Percentiles rank a stretch among this genome's conserved stretches.
Evolutionary conservation across 2,888 invertebrate species (phyloP).

Genomic region (Drosophila maculinotata): DNA sequence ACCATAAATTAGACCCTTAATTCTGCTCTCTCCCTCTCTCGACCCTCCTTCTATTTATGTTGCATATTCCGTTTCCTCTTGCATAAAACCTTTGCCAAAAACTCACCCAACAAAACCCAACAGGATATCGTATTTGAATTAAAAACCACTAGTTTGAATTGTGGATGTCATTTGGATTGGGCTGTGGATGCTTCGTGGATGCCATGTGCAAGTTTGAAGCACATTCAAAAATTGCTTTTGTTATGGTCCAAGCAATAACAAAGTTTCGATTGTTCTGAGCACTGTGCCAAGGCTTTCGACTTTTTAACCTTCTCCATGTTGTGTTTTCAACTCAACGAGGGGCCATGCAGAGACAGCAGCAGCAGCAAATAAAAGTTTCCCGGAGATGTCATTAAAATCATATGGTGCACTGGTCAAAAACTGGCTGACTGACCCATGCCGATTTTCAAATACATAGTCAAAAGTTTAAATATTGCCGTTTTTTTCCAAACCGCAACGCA

Average conservation of each 20-base stretch:
- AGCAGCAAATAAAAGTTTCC: slow-evolving; percentile 3
- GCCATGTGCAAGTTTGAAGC: slow-evolving; percentile 7
- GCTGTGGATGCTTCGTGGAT: slow-evolving; percentile 12
- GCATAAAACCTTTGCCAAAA: slow-evolving; percentile 9
- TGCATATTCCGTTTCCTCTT: background rate
- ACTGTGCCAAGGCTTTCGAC: slow-evolving; percentile 35
- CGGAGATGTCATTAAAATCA: slow-evolving; percentile 71
- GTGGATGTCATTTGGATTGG: slow-evolving; percentile 1
- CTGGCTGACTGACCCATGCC: slow-evolving; percentile 20
- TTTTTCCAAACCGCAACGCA: slow-evolving; percentile 13
- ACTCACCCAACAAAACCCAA: background rate
- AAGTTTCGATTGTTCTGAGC: slow-evolving; percentile 58
- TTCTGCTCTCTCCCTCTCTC: background rate
- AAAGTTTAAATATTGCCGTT: slow-evolving; percentile 36
- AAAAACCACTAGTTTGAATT: slow-evolving; percentile 24
- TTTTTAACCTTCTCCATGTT: slow-evolving; percentile 36
- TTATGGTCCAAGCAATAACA: slow-evolving; percentile 36
- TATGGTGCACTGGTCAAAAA: slow-evolving; percentile 69
- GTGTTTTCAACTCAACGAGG: slow-evolving; percentile 20
- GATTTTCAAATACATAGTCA: slow-evolving; percentile 5
- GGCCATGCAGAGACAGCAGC: too few relatives aligned
- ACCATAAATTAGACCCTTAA: slow-evolving; percentile 24
- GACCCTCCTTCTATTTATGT: slow-evolving; percentile 11
- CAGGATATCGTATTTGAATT: slow-evolving; percentile 16
- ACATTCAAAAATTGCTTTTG: slow-evolving; percentile 36